A percentile compares a stretch with the other conserved stretches of the same genome.
Conservation (phyloP, 2,113 vertebrate genomes). For the Anser brachyrhynchus region DNA sequence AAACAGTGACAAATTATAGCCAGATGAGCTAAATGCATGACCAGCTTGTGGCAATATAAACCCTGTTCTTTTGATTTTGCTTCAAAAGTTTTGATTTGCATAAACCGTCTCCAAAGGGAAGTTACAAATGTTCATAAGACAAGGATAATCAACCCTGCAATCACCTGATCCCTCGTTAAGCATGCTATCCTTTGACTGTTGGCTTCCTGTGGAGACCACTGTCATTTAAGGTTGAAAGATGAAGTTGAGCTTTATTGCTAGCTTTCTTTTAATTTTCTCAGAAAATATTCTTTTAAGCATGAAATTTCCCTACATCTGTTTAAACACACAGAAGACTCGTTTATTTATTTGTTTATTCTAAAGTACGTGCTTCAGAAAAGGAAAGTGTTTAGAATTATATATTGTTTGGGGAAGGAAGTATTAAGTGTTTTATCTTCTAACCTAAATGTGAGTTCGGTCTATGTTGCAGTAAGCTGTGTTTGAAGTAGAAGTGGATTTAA, state of each 20-base stretch:
- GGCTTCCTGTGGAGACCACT: neutral
- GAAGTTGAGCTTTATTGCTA: neutral
- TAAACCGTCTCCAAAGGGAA: neutral
- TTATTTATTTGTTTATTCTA: neutral
- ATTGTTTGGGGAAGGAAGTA: neutral
- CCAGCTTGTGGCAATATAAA: neutral
- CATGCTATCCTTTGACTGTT: neutral
- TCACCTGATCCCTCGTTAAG: neutral
- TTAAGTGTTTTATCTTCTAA: slow-evolving; percentile 8
- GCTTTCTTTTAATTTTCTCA: neutral
- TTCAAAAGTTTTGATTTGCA: neutral
- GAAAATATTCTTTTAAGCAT: neutral
- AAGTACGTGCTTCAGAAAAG: neutral
- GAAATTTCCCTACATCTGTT: neutral
- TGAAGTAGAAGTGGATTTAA: slow-evolving; percentile 12
- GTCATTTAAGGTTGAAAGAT: neutral
- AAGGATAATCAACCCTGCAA: neutral
- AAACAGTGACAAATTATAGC: neutral
- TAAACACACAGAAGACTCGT: neutral
- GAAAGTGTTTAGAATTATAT: neutral
- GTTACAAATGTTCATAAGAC: neutral
- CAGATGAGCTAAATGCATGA: neutral
- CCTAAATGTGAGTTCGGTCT: neutral
- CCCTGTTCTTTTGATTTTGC: neutral
- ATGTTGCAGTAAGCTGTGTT: neutral